Conservation (phyloP, 2,888 invertebrate genomes). For the Lamellibrachia satsuma region DNA sequence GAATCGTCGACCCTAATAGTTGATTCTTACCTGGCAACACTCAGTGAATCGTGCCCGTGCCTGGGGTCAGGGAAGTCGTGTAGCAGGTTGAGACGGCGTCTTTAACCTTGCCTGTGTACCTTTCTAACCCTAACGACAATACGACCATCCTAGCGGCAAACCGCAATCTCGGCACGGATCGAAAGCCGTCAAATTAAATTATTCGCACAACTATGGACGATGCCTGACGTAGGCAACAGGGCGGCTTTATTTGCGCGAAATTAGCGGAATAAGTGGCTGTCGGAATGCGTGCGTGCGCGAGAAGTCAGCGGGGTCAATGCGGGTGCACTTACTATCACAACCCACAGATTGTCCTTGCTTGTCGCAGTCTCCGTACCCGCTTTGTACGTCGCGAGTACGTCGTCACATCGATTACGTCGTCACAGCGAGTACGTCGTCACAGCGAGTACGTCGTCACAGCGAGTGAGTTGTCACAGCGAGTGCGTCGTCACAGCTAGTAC, state of each 20-base stretch:
- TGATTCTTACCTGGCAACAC: neutral
- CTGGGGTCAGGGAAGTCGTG: neutral
- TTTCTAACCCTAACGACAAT: neutral
- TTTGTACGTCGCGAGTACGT: neutral
- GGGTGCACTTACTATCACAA: neutral
- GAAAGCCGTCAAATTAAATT: conserved; percentile 17
- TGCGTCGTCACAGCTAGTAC: no score
- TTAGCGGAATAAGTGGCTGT: neutral
- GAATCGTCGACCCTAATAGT: neutral
- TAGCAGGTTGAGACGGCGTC: neutral
- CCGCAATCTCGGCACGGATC: neutral
- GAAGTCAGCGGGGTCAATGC: conserved; percentile 1
- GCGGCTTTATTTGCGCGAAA: conserved; percentile 3
- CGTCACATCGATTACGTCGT: neutral
- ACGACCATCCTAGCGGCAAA: neutral
- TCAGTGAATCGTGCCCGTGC: neutral
- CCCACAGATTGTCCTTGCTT: neutral
- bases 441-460: no score
- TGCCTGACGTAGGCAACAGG: neutral
- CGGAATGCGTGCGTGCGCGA: conserved; percentile 6
- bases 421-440: no score
- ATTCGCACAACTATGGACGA: neutral
- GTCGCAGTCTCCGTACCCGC: neutral
- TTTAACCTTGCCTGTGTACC: neutral
- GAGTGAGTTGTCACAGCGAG: no score